phyloP scores from a whole-genome alignment of 2,888 invertebrate genomes.

The Cantharis nigra region DNA sequence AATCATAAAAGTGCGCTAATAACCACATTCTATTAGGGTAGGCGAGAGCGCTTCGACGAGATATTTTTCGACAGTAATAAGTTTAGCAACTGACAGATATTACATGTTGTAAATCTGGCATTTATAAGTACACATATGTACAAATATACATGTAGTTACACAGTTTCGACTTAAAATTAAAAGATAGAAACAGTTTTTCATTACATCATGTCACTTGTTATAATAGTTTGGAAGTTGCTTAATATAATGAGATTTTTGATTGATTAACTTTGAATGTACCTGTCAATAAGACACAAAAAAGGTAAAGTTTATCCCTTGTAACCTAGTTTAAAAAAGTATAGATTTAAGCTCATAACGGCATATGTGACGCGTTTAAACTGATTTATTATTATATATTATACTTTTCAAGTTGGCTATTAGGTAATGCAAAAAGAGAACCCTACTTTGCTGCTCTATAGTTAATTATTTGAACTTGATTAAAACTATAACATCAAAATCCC shows the following conservation, averaged over 20 bases:
- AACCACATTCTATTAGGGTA: not conserved
- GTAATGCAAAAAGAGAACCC: not conserved
- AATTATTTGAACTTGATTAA: not conserved
- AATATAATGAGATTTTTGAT: not conserved
- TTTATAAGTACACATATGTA: not conserved
- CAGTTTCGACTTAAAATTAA: not conserved
- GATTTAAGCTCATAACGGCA: not conserved
- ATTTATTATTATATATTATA: not conserved
- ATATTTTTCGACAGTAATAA: constrained; percentile 13
- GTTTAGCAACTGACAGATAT: constrained; percentile 16
- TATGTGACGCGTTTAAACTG: not conserved
- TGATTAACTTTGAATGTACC: not conserved
- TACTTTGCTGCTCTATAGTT: not conserved
- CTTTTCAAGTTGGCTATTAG: too few species aligned
- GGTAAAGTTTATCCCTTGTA: not conserved
- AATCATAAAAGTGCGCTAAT: not conserved
- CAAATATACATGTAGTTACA: not conserved
- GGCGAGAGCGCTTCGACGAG: not conserved
- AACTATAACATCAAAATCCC: not conserved
- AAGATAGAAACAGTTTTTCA: not conserved
- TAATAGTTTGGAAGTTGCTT: not conserved
- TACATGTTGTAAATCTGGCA: constrained; percentile 9
- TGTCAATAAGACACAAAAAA: not conserved
- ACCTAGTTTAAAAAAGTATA: not conserved
- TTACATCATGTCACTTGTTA: not conserved